These are phyloP conservation scores for Stictocephala bisonia DNA, from an alignment of 2,888 invertebrate genomes.

Conservation along the genomic window DNA sequence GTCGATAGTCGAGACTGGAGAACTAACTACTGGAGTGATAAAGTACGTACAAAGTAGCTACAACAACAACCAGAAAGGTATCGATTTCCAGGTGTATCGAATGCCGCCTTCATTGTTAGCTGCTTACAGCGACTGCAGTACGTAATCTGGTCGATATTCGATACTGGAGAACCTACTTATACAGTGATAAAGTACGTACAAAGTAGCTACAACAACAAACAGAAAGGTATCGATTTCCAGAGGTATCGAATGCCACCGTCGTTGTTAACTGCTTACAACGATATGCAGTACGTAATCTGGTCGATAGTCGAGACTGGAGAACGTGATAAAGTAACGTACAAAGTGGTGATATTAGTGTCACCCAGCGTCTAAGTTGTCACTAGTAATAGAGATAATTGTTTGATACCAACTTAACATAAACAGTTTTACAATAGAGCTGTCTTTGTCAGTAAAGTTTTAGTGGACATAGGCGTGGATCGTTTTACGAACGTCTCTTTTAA, in stretches of 20 bases:
- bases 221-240: slow-evolving; percentile 12
- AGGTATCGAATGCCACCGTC: slow-evolving; percentile 29
- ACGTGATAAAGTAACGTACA: neutral
- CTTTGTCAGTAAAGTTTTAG: too few species aligned
- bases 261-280: slow-evolving; percentile 23
- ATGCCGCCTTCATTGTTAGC: slow-evolving; percentile 24
- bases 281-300: too few species aligned
- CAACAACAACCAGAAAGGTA: slow-evolving; percentile 12
- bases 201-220: slow-evolving; percentile 37
- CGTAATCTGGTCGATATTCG: neutral
- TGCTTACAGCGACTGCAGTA: slow-evolving; percentile 23
- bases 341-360: too few species aligned
- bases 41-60: too few species aligned
- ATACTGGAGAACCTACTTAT: neutral
- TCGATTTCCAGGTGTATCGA: slow-evolving; percentile 31
- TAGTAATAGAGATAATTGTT: too few species aligned
- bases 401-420: too few species aligned
- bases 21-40: neutral
- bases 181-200: neutral
- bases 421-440: too few species aligned
- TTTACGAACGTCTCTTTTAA: too few species aligned
- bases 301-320: neutral
- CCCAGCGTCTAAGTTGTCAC: too few species aligned
- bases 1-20: neutral
- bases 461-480: too few species aligned